Base-by-base conservation (phyloP, 2,113 vertebrate genomes). In the Donacobius atricapilla region DNA sequence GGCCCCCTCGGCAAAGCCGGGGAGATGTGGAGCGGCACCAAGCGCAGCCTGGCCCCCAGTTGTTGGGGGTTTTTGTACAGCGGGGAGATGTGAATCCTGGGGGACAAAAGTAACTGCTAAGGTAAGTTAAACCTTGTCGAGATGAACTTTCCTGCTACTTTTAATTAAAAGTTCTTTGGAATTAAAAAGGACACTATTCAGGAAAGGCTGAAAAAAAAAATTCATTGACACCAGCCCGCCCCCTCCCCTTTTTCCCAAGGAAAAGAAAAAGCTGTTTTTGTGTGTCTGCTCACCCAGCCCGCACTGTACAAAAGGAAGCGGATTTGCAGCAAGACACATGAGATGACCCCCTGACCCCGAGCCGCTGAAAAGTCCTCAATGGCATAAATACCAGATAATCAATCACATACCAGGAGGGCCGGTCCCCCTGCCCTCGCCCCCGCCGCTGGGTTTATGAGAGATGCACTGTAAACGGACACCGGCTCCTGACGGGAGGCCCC, bases 301-400 rank as follows among this genome's bases (percentile, higher is more conserved):
- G 96, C 98, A 99, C 99, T 99, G 99, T 99, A 99, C 99, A 99
- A 99, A 99, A 99, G 99, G 98, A 98, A 99, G 98, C 98, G 98
- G 99, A 98, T 98, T 98, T 99, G 99, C 98, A 97, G 99, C 97
- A 98, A 98, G 98, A 98, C 98, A 98, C 97, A 98, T 97, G 98
- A 99, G 99, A 98, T 99, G 99, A 99, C 99, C 99, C 98, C 65
- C 72, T 99, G 98, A 99, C 99, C 99, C 97, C 83, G 96, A 98
- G 98, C 98, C 92, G 98, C 98, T 98, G 98, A 99, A 98, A 99
- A 98, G 98, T 98, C 98, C 98, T 99, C 97, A 98, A 98, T 98
- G 98, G 98, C 98, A 98, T 98, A 99, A 98, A 99, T 98, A 97
- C 98, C 98, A 98, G 98, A 98, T 99, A 99, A 99, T 99, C 99